Evolutionary conservation across 2,888 invertebrate genomes (phyloP).

Genomic region (Rhorus exstirpatorius): DNA sequence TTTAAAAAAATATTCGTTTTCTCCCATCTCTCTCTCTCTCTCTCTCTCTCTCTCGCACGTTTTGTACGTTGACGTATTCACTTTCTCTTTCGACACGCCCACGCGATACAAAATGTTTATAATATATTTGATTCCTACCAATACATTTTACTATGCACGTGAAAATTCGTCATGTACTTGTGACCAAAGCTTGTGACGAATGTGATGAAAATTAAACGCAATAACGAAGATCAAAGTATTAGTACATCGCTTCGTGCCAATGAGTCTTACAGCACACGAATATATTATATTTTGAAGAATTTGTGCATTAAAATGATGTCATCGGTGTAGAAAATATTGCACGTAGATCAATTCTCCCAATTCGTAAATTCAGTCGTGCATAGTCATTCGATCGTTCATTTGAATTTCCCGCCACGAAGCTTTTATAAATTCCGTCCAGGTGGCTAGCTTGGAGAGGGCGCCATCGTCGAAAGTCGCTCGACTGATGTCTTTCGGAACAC

Average conservation of each 20-base stretch:
- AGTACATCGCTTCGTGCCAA: too few relatives aligned
- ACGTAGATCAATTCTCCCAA: background rate
- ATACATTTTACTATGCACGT: background rate
- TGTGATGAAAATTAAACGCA: background rate
- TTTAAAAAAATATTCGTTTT: too few relatives aligned
- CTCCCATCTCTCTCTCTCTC: too few relatives aligned
- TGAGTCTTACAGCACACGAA: too few relatives aligned
- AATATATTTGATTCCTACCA: background rate
- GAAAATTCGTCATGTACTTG: background rate
- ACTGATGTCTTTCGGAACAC: slow-evolving; percentile 31
- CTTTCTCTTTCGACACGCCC: slow-evolving; percentile 15
- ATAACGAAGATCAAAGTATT: too few relatives aligned
- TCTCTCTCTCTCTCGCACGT: background rate
- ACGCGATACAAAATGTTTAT: background rate
- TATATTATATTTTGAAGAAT: background rate
- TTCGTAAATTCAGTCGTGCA: background rate
- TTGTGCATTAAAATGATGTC: background rate
- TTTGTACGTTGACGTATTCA: background rate
- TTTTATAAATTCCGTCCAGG: background rate
- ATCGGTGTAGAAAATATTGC: background rate
- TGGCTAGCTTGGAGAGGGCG: slow-evolving; percentile 13
- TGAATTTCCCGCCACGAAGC: background rate
- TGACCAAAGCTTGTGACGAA: background rate
- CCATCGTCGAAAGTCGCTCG: too few relatives aligned
- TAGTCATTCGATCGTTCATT: too few relatives aligned